Percentiles rank a stretch among this genome's conserved stretches.
Evolutionary conservation across 1,140 invertebrate genomes (phyloP).

Genomic region (Dinothrombium tinctorium): DNA sequence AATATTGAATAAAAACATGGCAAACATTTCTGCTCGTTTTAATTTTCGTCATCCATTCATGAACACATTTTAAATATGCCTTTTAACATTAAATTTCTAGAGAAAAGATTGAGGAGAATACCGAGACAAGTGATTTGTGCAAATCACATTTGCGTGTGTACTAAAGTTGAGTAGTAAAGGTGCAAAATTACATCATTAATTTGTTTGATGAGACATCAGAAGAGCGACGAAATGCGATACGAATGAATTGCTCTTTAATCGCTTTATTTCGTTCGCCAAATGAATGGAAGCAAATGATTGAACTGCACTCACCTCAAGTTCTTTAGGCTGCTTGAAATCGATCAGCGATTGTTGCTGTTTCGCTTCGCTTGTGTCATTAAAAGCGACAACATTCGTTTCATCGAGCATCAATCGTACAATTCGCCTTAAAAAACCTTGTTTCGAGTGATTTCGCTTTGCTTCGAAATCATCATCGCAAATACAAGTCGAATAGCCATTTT

Average conservation of each 20-base stretch:
- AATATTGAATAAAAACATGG: too few species aligned
- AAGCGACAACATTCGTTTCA: background rate
- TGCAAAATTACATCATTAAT: background rate
- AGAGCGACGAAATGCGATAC: background rate
- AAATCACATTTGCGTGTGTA: too few species aligned
- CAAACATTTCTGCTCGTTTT: too few species aligned
- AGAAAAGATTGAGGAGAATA: too few species aligned
- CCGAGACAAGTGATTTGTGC: too few species aligned
- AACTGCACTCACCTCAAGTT: slow-evolving; percentile 34
- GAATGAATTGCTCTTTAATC: background rate
- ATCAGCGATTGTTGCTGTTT: slow-evolving; percentile 33
- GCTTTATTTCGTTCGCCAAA: background rate
- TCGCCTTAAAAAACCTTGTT: background rate
- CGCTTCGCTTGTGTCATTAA: slow-evolving; percentile 1
- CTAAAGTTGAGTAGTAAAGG: too few species aligned
- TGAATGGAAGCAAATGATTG: background rate
- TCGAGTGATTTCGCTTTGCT: too few species aligned
- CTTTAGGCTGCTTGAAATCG: slow-evolving; percentile 78
- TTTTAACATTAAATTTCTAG: too few species aligned
- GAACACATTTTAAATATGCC: too few species aligned
- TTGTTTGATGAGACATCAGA: background rate
- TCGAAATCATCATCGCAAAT: too few species aligned
- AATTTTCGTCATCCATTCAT: too few species aligned
- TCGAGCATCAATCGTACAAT: slow-evolving; percentile 3
- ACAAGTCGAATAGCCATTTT: too few species aligned